A percentile compares a stretch with the other conserved stretches of the same genome.
phyloP scores from a whole-genome alignment of 2,113 vertebrate species.

The Myotis yumanensis region DNA sequence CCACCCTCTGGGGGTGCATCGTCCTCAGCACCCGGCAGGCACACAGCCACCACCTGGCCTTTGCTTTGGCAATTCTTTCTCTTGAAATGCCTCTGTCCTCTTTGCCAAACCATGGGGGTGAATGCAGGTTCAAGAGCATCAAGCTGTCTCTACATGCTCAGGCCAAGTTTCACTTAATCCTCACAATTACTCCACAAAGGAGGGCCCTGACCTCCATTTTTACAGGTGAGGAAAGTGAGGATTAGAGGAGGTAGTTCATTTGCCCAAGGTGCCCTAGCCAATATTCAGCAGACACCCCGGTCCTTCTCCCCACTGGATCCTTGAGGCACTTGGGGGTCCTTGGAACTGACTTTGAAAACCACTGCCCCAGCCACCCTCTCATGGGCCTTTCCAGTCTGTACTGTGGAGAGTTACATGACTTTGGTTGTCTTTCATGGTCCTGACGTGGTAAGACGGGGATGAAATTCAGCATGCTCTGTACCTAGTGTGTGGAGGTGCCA shows the following conservation, averaged over 20 bases:
- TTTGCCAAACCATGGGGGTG: neutral
- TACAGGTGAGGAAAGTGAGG: neutral
- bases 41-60: neutral
- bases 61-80: neutral
- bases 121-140: fast-evolving
- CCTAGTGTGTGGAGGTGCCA: neutral
- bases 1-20: fast-evolving
- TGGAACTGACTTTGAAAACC: neutral
- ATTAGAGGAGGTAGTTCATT: neutral
- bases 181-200: neutral
- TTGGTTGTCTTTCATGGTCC: neutral
- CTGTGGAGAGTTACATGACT: fast-evolving
- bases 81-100: neutral
- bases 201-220: fast-evolving
- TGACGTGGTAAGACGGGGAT: neutral
- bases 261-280: neutral
- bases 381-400: neutral
- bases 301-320: neutral
- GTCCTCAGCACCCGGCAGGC: fast-evolving
- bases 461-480: neutral
- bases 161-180: neutral
- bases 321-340: neutral
- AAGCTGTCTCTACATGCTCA: no score
- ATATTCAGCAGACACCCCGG: fast-evolving
- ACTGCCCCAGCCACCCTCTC: no score